Evolutionary conservation across 2,113 vertebrate genomes (phyloP).

Genomic region (Paracanthobrama guichenoti): DNA sequence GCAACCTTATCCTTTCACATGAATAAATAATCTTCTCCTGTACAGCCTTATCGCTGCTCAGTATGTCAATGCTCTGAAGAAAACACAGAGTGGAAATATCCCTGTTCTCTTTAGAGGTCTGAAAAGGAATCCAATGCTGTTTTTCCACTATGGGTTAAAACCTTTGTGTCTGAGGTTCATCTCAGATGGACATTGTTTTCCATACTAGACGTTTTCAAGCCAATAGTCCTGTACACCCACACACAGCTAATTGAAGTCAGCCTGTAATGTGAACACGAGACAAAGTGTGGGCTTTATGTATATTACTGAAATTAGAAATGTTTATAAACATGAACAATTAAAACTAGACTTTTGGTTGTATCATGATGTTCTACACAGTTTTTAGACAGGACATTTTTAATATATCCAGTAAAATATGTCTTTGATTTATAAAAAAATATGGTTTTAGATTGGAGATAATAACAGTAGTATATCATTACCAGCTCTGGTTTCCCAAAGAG

Average conservation of each 20-base stretch:
- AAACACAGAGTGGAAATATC: constrained; percentile 36
- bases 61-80: constrained; percentile 27
- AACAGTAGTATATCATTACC: not conserved
- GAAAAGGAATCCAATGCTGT: constrained; percentile 38
- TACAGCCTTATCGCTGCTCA: constrained; percentile 42
- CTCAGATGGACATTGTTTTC: constrained; percentile 26
- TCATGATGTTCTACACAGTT: not conserved
- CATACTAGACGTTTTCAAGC: not conserved
- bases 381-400: not conserved
- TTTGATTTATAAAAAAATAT: not conserved
- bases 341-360: not conserved
- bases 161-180: constrained; percentile 19
- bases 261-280: not conserved
- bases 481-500: not conserved
- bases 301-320: not conserved
- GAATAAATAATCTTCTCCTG: constrained; percentile 47
- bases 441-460: not conserved
- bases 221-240: not conserved
- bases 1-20: constrained; percentile 47
- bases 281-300: not conserved
- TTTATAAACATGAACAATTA: not conserved
- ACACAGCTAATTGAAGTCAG: not conserved
- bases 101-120: constrained; percentile 32
- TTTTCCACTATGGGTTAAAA: constrained; percentile 47
- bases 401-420: not conserved